Evolutionary conservation across 2,113 vertebrate species (phyloP).

Genomic region (Delphinapterus leucas): DNA sequence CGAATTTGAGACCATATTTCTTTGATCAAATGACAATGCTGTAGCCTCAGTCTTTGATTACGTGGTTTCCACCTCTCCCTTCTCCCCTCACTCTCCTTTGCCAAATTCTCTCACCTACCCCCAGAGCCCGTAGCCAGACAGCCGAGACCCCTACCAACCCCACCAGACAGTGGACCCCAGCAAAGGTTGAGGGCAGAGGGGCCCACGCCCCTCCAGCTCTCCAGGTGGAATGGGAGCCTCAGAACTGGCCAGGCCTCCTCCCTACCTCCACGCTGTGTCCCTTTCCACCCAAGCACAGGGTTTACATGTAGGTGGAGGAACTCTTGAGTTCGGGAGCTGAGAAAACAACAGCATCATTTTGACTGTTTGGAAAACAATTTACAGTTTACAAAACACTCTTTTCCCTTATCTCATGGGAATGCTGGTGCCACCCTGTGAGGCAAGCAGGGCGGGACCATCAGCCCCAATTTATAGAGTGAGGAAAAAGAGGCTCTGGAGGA

Average conservation of each 20-base stretch:
- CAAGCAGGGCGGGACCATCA: constrained; percentile 40
- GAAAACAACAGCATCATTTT: not conserved
- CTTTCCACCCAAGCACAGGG: not conserved
- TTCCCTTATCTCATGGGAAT: constrained; percentile 47
- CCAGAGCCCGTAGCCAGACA: not conserved
- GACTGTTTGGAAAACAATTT: constrained; percentile 48
- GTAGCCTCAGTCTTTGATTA: not conserved
- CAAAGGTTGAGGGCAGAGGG: not conserved
- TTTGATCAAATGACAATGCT: not conserved
- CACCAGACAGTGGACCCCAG: not conserved
- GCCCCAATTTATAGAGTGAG: constrained; percentile 27
- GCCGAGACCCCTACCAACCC: not conserved
- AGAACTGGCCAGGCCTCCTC: not conserved
- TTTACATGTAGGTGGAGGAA: not conserved
- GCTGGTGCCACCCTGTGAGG: constrained; percentile 47
- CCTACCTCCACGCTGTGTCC: not conserved
- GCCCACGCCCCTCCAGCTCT: not conserved
- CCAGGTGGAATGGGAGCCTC: not conserved
- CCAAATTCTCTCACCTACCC: not conserved
- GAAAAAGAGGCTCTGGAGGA: constrained; percentile 2
- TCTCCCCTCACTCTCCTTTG: not conserved
- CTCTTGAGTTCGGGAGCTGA: not conserved
- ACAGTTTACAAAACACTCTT: constrained; percentile 39
- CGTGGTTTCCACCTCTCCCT: not conserved
- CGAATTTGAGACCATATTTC: not conserved